Percentiles rank a stretch among this genome's conserved stretches.
phyloP scores from a whole-genome alignment of 2,113 vertebrate species.

The Pycnonotus jocosus region DNA sequence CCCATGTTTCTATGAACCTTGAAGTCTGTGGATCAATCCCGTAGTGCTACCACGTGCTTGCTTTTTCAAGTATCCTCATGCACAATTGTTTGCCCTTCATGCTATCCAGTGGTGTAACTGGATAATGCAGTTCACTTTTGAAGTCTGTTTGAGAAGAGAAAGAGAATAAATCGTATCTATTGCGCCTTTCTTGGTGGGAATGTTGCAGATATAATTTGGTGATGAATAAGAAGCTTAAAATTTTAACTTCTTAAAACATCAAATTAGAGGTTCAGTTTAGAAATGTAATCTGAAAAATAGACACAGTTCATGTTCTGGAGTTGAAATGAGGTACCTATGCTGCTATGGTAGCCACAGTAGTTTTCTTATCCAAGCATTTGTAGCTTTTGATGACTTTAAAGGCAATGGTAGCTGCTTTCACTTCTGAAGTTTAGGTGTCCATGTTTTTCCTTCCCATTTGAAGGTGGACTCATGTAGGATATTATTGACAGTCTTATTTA shows the following conservation, averaged over 20 bases:
- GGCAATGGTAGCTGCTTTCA: neutral
- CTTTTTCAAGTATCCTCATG: neutral
- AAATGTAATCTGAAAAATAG: neutral
- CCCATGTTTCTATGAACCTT: neutral
- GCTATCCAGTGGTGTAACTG: slow-evolving; percentile 27
- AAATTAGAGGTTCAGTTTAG: neutral
- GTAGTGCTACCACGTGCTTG: neutral
- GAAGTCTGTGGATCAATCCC: neutral
- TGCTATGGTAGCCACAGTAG: neutral
- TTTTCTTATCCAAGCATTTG: neutral
- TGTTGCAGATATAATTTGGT: neutral
- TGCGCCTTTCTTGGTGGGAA: neutral
- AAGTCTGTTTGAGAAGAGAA: neutral
- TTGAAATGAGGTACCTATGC: neutral
- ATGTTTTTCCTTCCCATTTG: neutral
- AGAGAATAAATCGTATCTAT: neutral
- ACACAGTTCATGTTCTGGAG: neutral
- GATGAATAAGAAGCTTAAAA: neutral
- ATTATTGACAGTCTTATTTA: neutral
- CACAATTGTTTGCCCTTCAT: neutral
- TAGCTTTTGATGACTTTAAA: neutral
- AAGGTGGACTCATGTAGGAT: neutral
- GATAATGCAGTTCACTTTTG: neutral
- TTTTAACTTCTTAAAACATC: neutral
- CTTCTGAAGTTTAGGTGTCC: neutral